Conservation (phyloP, 92 coral and sea anemone genomes). For the Paramuricea clavata region DNA sequence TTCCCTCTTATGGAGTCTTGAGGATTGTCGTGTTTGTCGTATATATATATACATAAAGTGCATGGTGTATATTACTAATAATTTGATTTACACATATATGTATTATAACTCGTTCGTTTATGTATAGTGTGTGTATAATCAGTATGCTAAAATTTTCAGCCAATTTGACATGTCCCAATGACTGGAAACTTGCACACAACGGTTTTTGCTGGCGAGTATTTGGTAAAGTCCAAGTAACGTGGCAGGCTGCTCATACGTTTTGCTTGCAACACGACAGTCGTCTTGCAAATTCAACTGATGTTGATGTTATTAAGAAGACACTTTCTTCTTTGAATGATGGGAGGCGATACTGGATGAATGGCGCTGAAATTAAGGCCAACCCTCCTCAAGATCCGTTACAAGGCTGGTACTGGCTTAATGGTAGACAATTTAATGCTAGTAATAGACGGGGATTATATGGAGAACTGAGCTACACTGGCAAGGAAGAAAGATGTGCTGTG, state of each 20-base stretch:
- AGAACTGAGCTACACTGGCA: not conserved
- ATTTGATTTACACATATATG: too few species aligned
- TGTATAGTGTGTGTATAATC: too few species aligned
- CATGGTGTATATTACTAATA: too few species aligned
- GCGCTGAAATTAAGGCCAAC: not conserved
- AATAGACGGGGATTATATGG: not conserved
- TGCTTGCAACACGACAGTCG: not conserved
- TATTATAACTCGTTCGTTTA: too few species aligned
- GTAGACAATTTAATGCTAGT: not conserved
- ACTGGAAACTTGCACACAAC: not conserved
- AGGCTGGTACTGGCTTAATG: not conserved
- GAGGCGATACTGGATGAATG: not conserved
- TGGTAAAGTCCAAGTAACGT: not conserved
- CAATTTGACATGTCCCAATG: not conserved
- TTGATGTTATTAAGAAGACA: not conserved
- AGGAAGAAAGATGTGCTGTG: not conserved
- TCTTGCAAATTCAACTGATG: not conserved
- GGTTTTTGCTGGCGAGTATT: not conserved
- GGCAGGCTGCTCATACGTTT: not conserved
- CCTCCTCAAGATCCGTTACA: not conserved
- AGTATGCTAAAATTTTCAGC: too few species aligned
- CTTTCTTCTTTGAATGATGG: not conserved
- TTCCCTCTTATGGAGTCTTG: too few species aligned
- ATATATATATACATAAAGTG: too few species aligned
- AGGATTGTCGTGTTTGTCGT: too few species aligned